These are phyloP conservation scores for Progne subis DNA, from an alignment of 2,113 vertebrate genomes.

Conservation along the genomic window DNA sequence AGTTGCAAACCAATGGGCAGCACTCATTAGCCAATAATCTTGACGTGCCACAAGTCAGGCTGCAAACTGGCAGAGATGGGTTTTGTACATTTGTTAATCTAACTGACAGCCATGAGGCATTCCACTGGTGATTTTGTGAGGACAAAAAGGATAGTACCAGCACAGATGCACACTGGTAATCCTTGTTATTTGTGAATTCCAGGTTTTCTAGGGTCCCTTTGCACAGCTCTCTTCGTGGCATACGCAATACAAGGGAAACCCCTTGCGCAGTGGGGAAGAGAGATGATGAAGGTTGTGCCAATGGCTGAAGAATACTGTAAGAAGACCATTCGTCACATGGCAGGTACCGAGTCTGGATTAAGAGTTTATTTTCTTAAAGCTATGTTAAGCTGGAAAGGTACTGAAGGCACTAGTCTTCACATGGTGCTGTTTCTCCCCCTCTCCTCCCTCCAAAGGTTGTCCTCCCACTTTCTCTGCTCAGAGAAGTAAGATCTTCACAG, in stretches of 20 bases:
- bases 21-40: neutral
- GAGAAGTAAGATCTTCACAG: neutral
- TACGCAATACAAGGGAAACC: slow-evolving; percentile 91
- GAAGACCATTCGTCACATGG: slow-evolving; percentile 94
- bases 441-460: neutral
- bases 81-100: neutral
- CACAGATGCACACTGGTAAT: neutral
- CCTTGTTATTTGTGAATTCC: neutral
- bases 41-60: neutral
- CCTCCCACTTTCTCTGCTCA: neutral
- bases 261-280: slow-evolving; percentile 87
- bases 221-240: slow-evolving; percentile 90
- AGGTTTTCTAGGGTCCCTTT: slow-evolving; percentile 93
- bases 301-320: slow-evolving; percentile 91
- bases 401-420: neutral
- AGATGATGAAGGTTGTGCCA: slow-evolving; percentile 86
- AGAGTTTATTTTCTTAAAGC: neutral
- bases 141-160: neutral
- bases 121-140: neutral
- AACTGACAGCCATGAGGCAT: neutral
- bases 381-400: neutral
- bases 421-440: neutral
- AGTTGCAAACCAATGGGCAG: neutral
- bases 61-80: neutral
- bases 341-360: slow-evolving; percentile 75